Conservation (phyloP, 35 echinoderm and acorn worm genomes). For the Amphiura filiformis region DNA sequence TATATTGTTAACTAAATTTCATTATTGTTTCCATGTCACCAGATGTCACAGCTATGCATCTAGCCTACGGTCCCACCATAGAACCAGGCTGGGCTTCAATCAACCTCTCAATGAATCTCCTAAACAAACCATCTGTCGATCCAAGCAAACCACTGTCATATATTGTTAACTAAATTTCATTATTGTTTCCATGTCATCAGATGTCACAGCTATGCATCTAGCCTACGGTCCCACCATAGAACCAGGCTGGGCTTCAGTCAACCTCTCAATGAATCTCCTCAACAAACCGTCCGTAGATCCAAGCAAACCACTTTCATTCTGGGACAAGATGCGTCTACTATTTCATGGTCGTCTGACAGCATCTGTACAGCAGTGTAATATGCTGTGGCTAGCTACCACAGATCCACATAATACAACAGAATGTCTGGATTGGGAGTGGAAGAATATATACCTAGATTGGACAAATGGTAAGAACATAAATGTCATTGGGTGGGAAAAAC, state of each 20-base stretch:
- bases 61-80: no score
- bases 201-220: constrained; percentile 70
- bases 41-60: no score
- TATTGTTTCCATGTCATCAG: no score
- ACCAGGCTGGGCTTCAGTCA: constrained; percentile 71
- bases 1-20: no score
- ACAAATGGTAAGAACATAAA: constrained; percentile 73
- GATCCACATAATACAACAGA: constrained; percentile 89
- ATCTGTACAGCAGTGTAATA: constrained; percentile 70
- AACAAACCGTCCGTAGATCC: constrained; percentile 89
- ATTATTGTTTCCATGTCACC: no score
- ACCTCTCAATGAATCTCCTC: constrained; percentile 69
- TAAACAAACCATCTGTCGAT: no score
- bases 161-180: no score
- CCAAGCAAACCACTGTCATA: no score
- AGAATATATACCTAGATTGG: constrained; percentile 87
- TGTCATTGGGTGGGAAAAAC: neutral
- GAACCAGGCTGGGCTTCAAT: no score
- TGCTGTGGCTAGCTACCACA: constrained; percentile 76
- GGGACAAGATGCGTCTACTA: constrained; percentile 91
- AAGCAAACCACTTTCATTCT: constrained; percentile 78
- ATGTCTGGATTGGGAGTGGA: constrained; percentile 89
- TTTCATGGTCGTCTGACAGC: constrained; percentile 81
- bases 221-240: constrained; percentile 83
- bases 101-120: no score